Base-by-base conservation (phyloP, 2,888 invertebrate species). In the Morpho helenor region DNA sequence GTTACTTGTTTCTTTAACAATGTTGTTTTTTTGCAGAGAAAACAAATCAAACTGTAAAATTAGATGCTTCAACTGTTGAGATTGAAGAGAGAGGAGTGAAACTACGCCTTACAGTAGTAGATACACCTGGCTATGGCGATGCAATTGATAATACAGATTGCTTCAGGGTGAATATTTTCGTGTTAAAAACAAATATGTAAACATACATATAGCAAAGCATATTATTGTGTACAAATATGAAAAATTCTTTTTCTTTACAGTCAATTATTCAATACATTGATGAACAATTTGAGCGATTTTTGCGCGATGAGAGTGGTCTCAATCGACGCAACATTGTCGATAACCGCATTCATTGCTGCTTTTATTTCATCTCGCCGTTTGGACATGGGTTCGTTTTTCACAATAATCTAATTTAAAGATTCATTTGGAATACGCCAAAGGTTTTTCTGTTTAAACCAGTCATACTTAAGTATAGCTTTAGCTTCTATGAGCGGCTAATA, bases 191-290 rank as follows among this genome's bases (percentile, higher is more conserved):
- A 7, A 9, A n/a, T 3, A 43, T 43, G 2, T 42, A 42, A 42
- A 42, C 7, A 42, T 16, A 16, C 31, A 31, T 31, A 31, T 31
- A 31, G 31, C 3, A 31, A 31, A 31, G 31, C 31, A 31, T 31
- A 31, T 31, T 31, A 31, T 31, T 31, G 31, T 31, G 31, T 31
- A 31, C 31, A 1, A 31, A 31, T 31, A 31, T 31, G 31, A 5
- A 31, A 43, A 0, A 42, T 7, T 43, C 7, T 43, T n/a, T 8
- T 48, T 42, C 23, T 53, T 76, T 70, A 40, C 81, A 95, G 85
- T 95, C 98, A 60, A 98, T 99, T 69, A 96, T 99, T 67, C 95
- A 97, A 79, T 99, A 99, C 84, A 98, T 99, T 70, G 98, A 99
- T 79, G 98, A 98, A 76, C 99, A 99, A 82, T 99, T 98, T 87